Conservation (phyloP, 2,888 invertebrate species). For the Octonoba sinensis region DNA sequence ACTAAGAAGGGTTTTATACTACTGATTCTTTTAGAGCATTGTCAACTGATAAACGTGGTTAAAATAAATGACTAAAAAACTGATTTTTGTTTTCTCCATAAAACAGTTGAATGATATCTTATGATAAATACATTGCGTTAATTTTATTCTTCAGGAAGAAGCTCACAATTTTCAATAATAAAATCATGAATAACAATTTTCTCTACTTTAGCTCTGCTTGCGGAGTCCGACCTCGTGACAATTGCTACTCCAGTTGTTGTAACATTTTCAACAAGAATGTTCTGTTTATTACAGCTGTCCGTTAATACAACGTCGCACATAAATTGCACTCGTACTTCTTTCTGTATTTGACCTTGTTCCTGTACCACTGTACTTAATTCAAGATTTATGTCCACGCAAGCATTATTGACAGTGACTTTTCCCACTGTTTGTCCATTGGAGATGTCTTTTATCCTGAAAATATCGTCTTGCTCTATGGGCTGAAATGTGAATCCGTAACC, state of each 20-base stretch:
- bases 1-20: no score
- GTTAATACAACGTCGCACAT: slow-evolving; percentile 29
- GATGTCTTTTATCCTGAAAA: slow-evolving; percentile 72
- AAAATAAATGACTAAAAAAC: no score
- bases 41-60: no score
- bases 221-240: neutral
- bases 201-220: slow-evolving; percentile 17
- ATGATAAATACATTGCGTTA: no score
- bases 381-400: neutral
- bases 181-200: slow-evolving; percentile 36
- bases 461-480: slow-evolving; percentile 79
- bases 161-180: slow-evolving; percentile 25
- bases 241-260: slow-evolving; percentile 10
- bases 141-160: slow-evolving; percentile 34
- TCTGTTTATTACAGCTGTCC: slow-evolving; percentile 10
- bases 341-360: slow-evolving; percentile 27
- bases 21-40: no score
- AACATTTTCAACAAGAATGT: slow-evolving; percentile 33
- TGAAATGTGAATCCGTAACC: slow-evolving; percentile 82
- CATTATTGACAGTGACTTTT: slow-evolving; percentile 21
- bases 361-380: slow-evolving; percentile 16
- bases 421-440: slow-evolving; percentile 9
- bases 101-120: no score
- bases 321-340: slow-evolving; percentile 29
- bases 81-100: no score